These are phyloP conservation scores for Kradibia gibbosae DNA, from an alignment of 1,140 invertebrate genomes.

Conservation along the genomic window DNA sequence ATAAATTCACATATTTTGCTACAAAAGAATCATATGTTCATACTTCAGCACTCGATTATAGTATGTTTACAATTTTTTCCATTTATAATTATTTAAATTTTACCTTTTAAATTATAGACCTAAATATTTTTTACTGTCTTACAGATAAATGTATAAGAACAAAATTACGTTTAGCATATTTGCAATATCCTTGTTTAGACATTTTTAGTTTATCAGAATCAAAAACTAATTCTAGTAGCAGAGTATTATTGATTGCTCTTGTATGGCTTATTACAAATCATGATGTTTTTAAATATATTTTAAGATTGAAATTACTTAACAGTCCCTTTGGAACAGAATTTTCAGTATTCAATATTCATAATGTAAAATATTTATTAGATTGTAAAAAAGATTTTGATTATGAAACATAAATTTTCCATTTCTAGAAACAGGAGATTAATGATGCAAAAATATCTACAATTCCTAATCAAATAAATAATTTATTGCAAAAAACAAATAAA, in stretches of 20 bases:
- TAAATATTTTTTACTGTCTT: conserved; percentile 43
- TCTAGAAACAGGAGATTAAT: conserved; percentile 22
- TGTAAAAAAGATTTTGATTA: background rate
- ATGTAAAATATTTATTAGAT: conserved; percentile 27
- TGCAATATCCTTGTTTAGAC: conserved; percentile 60
- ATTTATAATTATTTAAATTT: background rate
- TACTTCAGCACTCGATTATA: conserved; percentile 55
- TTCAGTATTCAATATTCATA: conserved; percentile 24
- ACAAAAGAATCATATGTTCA: conserved; percentile 51
- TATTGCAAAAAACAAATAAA: conserved; percentile 59
- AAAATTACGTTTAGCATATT: conserved; percentile 61
- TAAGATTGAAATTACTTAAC: conserved; percentile 53
- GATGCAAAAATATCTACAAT: conserved; percentile 39
- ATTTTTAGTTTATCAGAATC: conserved; percentile 56
- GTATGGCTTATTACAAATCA: conserved; percentile 61
- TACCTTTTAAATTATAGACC: conserved; percentile 23
- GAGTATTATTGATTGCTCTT: conserved; percentile 59
- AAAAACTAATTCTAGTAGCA: conserved; percentile 42
- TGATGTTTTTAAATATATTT: conserved; percentile 51
- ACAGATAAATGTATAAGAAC: conserved; percentile 55
- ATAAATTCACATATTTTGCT: conserved; percentile 55
- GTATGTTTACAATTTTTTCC: conserved; percentile 52
- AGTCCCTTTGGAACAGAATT: conserved; percentile 55
- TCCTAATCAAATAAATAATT: conserved; percentile 50
- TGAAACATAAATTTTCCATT: background rate